phyloP scores from a whole-genome alignment of 2,113 vertebrate species.

The Hemicordylus capensis region DNA sequence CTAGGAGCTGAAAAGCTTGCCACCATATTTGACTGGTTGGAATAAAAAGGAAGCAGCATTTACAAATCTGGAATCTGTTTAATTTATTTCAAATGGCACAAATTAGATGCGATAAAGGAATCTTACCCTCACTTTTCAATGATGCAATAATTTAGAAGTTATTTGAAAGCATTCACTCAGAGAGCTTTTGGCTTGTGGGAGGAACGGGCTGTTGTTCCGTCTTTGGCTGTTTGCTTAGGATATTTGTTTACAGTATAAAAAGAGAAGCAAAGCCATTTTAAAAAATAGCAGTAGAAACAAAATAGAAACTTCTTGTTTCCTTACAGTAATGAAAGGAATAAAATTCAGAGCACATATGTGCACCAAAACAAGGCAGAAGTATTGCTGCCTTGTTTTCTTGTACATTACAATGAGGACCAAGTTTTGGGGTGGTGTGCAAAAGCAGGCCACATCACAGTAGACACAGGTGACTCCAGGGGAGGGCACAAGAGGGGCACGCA shows the following conservation, averaged over 20 bases:
- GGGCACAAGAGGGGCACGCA: no score
- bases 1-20: constrained; percentile 12
- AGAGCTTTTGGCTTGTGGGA: constrained; percentile 21
- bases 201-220: not conserved
- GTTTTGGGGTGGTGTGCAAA: no score
- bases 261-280: not conserved
- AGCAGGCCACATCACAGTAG: no score
- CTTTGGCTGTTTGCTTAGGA: constrained; percentile 29
- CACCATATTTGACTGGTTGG: not conserved
- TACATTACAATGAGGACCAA: no score
- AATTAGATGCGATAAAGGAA: constrained; percentile 21
- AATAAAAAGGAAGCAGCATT: constrained; percentile 18
- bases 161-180: constrained; percentile 41
- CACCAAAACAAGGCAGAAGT: no score
- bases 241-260: constrained; percentile 29
- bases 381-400: no score
- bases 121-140: constrained; percentile 31
- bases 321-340: not conserved
- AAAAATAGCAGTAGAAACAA: constrained; percentile 7
- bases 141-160: constrained; percentile 33
- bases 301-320: not conserved
- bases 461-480: no score
- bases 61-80: constrained; percentile 9
- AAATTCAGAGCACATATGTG: no score
- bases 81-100: constrained; percentile 16